Conservation (phyloP, 2,797 vertebrate genomes). For the Tapera naevia region DNA sequence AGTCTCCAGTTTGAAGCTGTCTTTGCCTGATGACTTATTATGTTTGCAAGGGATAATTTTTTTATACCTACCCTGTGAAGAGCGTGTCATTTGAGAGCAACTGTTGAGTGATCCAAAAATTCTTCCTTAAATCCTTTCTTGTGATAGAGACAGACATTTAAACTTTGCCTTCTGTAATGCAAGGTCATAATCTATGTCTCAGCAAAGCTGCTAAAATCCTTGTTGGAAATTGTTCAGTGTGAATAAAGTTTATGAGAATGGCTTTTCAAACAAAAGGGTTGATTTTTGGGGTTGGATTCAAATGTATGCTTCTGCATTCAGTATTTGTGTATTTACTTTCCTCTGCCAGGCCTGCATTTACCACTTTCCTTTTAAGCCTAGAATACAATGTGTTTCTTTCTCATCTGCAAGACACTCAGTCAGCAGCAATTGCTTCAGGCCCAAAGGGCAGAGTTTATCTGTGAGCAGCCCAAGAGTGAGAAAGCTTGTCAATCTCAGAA, state of each 20-base stretch:
- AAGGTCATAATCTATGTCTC: background rate
- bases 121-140: background rate
- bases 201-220: background rate
- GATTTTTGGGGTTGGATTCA: background rate
- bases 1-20: background rate
- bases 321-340: slow-evolving; percentile 13
- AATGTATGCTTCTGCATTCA: slow-evolving; percentile 1
- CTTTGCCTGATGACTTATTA: background rate
- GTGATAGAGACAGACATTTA: background rate
- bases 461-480: background rate
- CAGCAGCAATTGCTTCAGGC: background rate
- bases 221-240: background rate
- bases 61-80: background rate
- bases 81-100: background rate
- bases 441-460: slow-evolving; percentile 2
- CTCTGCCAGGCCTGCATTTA: background rate
- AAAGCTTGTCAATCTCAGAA: slow-evolving; percentile 6
- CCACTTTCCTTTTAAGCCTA: slow-evolving; percentile 19
- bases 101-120: background rate
- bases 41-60: background rate
- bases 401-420: background rate
- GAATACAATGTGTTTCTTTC: background rate
- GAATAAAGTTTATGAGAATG: background rate
- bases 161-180: background rate
- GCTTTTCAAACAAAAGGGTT: background rate